Base-by-base conservation (phyloP, 1,140 invertebrate genomes). In the Tetramorium parvispinum region DNA sequence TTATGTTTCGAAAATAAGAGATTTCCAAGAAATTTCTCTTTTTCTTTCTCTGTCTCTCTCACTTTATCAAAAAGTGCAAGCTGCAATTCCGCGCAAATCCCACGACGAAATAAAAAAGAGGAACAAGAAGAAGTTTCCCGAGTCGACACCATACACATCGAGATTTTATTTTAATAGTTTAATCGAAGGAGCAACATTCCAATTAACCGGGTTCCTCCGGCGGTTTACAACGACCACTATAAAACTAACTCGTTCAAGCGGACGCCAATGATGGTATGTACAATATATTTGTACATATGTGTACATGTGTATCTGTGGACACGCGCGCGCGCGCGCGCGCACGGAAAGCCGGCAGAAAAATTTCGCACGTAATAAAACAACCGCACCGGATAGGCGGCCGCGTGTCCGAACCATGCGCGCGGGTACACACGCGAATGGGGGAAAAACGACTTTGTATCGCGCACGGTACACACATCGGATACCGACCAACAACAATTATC, bases 351-450 rank as follows among this genome's bases (percentile, higher is more conserved):
- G 40, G 49, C 46, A 90, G 89, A 93, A 94, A 92, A 93, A 94
- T 93, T 94, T 95, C 92, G 88, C 93, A 94, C 92, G 86, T 94
- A 93, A 93, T 95, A 94, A 94, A 94, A 90, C 89, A 91, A 87
- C 73, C 43, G 75, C 32, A 51, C 68, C 40, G 53, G 40, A 68
- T 85, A 79, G 40, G 75, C 65, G 53, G 24, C 71, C 65, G 85
- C 57, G 57, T 75, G 78, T 87, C 55, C 61, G 24, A 87, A 59
- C 51, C 53, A 83, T 66, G 76, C 37, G 68, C 27, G 40, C 61
- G 57, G 32, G 0, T 24, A 57, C 40, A 73, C 21, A 46, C 49
- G 88, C 59, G 78, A 57, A 68, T 63, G 71, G 78, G 85, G 91
- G 91, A 93, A 93, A 93, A 94, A 94, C 91, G 87, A 82, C 89